These are phyloP conservation scores for Gerris buenoi DNA, from an alignment of 1,140 invertebrate species.

Conservation along the genomic window DNA sequence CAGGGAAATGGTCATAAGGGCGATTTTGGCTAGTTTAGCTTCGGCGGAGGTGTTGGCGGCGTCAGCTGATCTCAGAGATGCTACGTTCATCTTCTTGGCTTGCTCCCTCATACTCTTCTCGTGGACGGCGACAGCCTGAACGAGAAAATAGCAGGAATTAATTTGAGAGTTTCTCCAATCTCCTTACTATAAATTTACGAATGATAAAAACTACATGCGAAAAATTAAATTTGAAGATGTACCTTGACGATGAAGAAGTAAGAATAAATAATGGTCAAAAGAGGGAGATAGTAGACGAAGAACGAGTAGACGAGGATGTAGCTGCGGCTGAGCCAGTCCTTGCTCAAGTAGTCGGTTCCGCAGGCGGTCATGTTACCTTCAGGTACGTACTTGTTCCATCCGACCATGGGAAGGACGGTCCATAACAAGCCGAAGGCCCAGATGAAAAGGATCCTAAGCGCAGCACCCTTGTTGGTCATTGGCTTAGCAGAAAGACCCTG, in stretches of 20 bases:
- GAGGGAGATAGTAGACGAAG: constrained; percentile 53
- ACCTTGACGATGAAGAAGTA: constrained; percentile 60
- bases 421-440: constrained; percentile 51
- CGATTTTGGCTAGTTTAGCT: too few relatives aligned
- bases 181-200: not conserved
- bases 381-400: constrained; percentile 73
- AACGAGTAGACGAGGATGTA: constrained; percentile 52
- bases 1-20: too few relatives aligned
- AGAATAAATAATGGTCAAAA: constrained; percentile 55
- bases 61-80: too few relatives aligned
- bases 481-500: constrained; percentile 53
- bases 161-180: not conserved
- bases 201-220: not conserved
- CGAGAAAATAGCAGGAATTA: not conserved
- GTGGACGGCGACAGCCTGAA: constrained; percentile 54
- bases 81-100: too few relatives aligned
- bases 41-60: too few relatives aligned
- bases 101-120: constrained; percentile 63
- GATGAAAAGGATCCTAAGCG: constrained; percentile 44
- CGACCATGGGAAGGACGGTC: constrained; percentile 56
- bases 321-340: constrained; percentile 44
- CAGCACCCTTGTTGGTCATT: constrained; percentile 48
- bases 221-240: too few relatives aligned
- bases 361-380: too few relatives aligned
- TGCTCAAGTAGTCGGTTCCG: constrained; percentile 39